Evolutionary conservation across 2,888 invertebrate species (phyloP).

Genomic region (Panzeria rudis): DNA sequence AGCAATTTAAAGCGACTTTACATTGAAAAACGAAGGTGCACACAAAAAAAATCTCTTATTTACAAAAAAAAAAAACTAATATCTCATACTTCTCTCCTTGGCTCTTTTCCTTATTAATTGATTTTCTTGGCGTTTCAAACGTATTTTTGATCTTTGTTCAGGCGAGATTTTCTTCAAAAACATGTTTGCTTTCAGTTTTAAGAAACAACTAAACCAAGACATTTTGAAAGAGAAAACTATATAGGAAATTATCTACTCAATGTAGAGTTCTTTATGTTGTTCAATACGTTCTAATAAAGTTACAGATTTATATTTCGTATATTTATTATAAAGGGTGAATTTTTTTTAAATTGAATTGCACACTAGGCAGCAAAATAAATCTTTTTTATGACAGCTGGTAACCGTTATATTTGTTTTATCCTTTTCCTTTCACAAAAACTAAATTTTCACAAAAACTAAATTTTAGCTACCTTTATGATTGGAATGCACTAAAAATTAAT

Average conservation of each 20-base stretch:
- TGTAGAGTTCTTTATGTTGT: background rate
- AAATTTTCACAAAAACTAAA: too few relatives aligned
- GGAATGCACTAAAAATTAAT: too few relatives aligned
- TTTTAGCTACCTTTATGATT: too few relatives aligned
- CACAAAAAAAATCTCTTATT: background rate
- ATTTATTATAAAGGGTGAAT: slow-evolving; percentile 5
- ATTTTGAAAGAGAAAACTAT: background rate
- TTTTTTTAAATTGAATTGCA: background rate
- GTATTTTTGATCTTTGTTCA: slow-evolving; percentile 76
- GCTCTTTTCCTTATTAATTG: slow-evolving; percentile 76
- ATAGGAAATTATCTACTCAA: background rate
- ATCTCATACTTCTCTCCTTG: slow-evolving; percentile 72
- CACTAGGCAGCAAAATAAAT: too few relatives aligned
- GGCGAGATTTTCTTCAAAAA: slow-evolving; percentile 76
- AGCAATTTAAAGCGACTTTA: too few relatives aligned
- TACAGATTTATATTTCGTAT: background rate
- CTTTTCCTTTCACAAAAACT: too few relatives aligned
- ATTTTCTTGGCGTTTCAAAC: slow-evolving; percentile 77
- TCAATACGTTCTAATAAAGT: background rate
- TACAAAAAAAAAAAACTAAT: background rate
- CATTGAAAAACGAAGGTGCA: too few relatives aligned
- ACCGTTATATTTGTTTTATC: too few relatives aligned
- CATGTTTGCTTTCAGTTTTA: slow-evolving; percentile 73
- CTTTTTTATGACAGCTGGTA: too few relatives aligned
- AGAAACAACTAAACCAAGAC: slow-evolving; percentile 33